These are phyloP conservation scores for Danaus plexippus DNA, from an alignment of 1,140 invertebrate species.

Conservation along the genomic window DNA sequence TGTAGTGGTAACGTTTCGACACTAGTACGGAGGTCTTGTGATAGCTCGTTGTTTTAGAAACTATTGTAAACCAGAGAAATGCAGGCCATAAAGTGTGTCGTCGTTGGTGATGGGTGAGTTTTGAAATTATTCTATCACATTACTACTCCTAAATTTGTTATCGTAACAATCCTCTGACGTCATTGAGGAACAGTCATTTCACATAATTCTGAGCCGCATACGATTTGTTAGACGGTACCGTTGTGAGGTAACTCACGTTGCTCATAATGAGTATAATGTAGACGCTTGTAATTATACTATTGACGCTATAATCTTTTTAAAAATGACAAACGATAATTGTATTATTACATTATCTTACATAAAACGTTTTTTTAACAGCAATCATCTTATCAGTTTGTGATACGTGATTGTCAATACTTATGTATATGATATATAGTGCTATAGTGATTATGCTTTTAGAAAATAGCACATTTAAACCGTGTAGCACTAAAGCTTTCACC, in stretches of 20 bases:
- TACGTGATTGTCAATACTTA: no score
- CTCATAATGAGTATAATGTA: slow-evolving; percentile 6
- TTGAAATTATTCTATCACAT: slow-evolving; percentile 12
- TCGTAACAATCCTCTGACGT: slow-evolving; percentile 51
- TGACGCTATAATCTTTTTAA: background rate
- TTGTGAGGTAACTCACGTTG: slow-evolving; percentile 24
- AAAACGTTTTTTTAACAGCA: slow-evolving; percentile 3
- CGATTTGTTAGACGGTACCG: slow-evolving; percentile 28
- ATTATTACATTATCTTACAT: slow-evolving; percentile 14
- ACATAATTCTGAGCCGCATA: slow-evolving; percentile 22
- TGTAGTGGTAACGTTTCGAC: slow-evolving; percentile 47
- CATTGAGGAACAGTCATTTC: slow-evolving; percentile 36
- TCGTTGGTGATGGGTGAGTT: slow-evolving; percentile 93
- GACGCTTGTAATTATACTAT: background rate
- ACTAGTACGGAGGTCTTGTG: slow-evolving; percentile 40
- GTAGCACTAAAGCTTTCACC: no score
- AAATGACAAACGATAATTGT: background rate
- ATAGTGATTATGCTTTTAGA: no score
- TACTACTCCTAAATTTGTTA: slow-evolving; percentile 24
- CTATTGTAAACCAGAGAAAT: slow-evolving; percentile 69
- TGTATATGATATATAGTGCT: no score
- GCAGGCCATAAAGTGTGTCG: slow-evolving; percentile 97
- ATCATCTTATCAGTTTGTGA: no score
- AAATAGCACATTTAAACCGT: no score
- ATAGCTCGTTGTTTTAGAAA: slow-evolving; percentile 51